Evolutionary conservation across 2,113 vertebrate species (phyloP).

Genomic region (Apaloderma vittatum): DNA sequence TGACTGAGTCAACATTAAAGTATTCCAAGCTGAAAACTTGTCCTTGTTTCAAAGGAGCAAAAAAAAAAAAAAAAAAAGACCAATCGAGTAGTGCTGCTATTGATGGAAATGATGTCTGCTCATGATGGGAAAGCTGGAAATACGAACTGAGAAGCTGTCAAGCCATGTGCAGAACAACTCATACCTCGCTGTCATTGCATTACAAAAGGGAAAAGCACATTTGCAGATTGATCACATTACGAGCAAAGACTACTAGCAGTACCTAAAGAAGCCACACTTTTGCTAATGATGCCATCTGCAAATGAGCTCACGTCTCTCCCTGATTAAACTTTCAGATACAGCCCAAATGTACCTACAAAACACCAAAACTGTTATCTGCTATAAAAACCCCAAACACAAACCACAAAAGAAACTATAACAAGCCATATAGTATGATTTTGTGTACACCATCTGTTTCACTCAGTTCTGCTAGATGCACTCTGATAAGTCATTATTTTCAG

Average conservation of each 20-base stretch:
- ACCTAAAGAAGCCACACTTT: neutral
- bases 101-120: neutral
- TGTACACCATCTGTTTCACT: neutral
- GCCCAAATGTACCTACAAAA: neutral
- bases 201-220: neutral
- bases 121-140: constrained; percentile 13
- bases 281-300: neutral
- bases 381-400: neutral
- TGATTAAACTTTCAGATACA: neutral
- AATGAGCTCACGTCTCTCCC: neutral
- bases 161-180: neutral
- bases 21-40: constrained; percentile 4
- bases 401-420: neutral
- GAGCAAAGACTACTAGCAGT: neutral
- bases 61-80: neutral
- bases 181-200: neutral
- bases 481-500: neutral
- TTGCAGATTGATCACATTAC: neutral
- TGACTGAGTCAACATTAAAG: constrained; percentile 15
- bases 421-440: neutral
- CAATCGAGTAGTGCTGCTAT: neutral
- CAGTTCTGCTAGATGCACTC: neutral
- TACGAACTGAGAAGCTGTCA: neutral
- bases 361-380: neutral
- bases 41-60: neutral